These are phyloP conservation scores for Drosophila neonasuta DNA, from an alignment of 2,888 invertebrate genomes.

Conservation along the genomic window DNA sequence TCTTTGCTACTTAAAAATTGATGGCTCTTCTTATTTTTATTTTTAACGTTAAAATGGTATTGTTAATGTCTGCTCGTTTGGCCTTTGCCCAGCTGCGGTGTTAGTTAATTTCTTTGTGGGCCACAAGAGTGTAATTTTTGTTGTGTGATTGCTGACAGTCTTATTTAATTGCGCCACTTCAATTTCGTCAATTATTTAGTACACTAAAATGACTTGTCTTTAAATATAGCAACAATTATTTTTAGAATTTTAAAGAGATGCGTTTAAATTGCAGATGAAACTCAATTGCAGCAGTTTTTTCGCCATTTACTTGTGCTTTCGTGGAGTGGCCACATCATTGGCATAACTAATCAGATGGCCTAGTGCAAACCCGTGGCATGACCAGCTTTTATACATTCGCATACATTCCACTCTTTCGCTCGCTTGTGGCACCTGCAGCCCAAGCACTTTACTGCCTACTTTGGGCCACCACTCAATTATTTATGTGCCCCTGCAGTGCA, in stretches of 20 bases:
- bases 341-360: slow-evolving; percentile 57
- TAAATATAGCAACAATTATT: neutral
- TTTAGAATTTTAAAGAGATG: neutral
- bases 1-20: slow-evolving; percentile 45
- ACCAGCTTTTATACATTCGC: neutral
- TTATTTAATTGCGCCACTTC: slow-evolving; percentile 16
- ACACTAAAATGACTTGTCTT: neutral
- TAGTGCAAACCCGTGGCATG: neutral
- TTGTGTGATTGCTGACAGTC: neutral
- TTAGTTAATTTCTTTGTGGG: slow-evolving; percentile 48
- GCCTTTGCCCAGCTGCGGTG: slow-evolving; percentile 7
- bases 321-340: slow-evolving; percentile 48
- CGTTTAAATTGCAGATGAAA: slow-evolving; percentile 18
- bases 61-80: slow-evolving; percentile 30
- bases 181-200: slow-evolving; percentile 1
- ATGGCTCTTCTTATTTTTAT: slow-evolving; percentile 48
- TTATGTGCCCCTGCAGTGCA: slow-evolving; percentile 69
- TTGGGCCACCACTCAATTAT: slow-evolving; percentile 73
- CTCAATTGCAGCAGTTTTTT: neutral
- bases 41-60: slow-evolving; percentile 33
- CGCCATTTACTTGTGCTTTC: slow-evolving; percentile 24
- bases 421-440: slow-evolving; percentile 60
- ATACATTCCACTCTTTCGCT: slow-evolving; percentile 18
- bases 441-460: slow-evolving; percentile 62
- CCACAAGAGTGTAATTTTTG: slow-evolving; percentile 41